Evolutionary conservation across 2,113 vertebrate species (phyloP), one percentile per base, ranked within the genome.

Genomic region (Polyodon spathula): DNA sequence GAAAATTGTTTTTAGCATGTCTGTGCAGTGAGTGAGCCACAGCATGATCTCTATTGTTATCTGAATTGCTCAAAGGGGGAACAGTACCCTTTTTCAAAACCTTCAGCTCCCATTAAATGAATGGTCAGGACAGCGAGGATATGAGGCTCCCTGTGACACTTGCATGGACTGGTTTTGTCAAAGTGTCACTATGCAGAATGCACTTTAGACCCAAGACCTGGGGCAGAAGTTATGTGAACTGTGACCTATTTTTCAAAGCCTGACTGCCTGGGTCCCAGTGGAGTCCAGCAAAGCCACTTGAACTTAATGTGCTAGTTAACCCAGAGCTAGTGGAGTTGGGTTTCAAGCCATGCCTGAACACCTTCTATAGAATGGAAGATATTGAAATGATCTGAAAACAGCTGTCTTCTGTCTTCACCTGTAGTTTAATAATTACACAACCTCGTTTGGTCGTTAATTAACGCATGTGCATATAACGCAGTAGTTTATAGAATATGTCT

Each of bases 291-390:
- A 10, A 66, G 60, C 54, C 55, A 15, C 60, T 59, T 62, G 57
- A 55, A 59, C 60, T 61, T 62, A 66, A 66, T 66, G 61, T 58
- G 54, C 59, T 62, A 59, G 50, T 66, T 62, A 66, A 62, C 38
- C 37, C 64, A 62, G 15, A 39, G 56, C 56, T 58, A 41, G 56
- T 39, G 56, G 41, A 58, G 15, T 16, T 16, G 40, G 12, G 56
- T 58, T 16, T 58, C 56, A 14, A 17, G 6, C 15, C 41, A 7
- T 41, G 55, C 12, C 38, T 43, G 40, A 42, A 43, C 40, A 8
- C 14, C 46, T 37, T 14, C 14, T 42, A 40, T n/a, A 40, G 41
- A 53, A 40, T 41, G 37, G 40, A 59, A 64, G 63, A 37, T 65
- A 58, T 54, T 42, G 52, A n/a, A n/a, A n/a, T n/a, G n/a, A n/a